Conservation (phyloP, 2,888 invertebrate species). For the Argyra leucocephala region DNA sequence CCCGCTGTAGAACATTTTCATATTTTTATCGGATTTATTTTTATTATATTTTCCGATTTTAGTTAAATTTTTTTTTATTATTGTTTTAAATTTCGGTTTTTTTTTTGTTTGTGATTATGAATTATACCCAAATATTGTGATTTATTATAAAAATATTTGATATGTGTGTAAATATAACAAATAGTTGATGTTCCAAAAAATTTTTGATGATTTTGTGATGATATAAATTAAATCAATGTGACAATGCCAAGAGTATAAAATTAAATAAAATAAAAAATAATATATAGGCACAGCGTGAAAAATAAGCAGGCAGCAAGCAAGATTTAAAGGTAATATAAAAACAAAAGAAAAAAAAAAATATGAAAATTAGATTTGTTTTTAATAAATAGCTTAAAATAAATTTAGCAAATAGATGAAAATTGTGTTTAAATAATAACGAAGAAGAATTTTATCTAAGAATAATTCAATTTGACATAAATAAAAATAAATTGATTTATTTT, state of each 20-base stretch:
- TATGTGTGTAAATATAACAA: background rate
- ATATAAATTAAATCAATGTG: background rate
- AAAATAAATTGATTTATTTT: no score
- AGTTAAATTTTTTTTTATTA: slow-evolving; percentile 17
- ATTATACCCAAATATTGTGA: background rate
- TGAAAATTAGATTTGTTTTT: slow-evolving; percentile 13
- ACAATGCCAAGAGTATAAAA: slow-evolving; percentile 2
- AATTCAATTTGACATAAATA: no score
- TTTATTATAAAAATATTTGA: background rate
- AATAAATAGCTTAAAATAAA: slow-evolving; percentile 11
- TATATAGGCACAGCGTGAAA: slow-evolving; percentile 7
- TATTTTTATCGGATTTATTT: slow-evolving; percentile 4
- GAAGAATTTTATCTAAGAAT: background rate
- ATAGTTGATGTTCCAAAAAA: background rate
- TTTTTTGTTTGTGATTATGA: slow-evolving; percentile 2
- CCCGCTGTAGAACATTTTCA: slow-evolving; percentile 30
- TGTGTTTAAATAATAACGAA: background rate
- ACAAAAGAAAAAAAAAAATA: slow-evolving; percentile 7
- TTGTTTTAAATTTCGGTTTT: slow-evolving; percentile 13
- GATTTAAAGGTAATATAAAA: slow-evolving; percentile 10
- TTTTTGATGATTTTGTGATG: background rate
- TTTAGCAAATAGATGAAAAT: slow-evolving; percentile 1
- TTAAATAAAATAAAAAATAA: slow-evolving; percentile 15
- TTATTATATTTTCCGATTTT: background rate
- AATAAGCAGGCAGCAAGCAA: background rate